Percentiles rank a stretch among this genome's conserved stretches.
Conservation (phyloP, 2,113 vertebrate genomes). For the Tetrao urogallus region DNA sequence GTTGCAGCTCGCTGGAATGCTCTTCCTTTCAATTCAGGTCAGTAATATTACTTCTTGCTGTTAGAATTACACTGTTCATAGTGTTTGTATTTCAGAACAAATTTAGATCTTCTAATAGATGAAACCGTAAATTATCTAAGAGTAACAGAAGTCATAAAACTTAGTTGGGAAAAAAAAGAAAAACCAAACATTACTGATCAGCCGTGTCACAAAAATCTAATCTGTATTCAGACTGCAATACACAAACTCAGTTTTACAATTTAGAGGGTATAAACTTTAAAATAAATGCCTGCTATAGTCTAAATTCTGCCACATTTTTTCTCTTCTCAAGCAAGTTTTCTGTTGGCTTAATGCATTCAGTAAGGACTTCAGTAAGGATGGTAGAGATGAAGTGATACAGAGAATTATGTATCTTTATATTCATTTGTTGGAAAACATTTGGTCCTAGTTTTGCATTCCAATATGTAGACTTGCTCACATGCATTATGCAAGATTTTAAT, state of each 20-base stretch:
- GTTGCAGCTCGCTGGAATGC: neutral
- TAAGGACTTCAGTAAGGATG: neutral
- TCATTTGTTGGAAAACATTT: rapidly evolving
- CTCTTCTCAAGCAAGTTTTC: neutral
- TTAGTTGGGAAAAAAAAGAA: neutral
- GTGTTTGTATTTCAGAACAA: neutral
- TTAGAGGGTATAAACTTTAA: neutral
- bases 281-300: neutral
- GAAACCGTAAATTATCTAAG: neutral
- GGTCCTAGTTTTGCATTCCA: neutral
- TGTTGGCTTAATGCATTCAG: neutral
- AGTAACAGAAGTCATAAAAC: neutral
- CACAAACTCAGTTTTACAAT: neutral
- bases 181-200: neutral
- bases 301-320: neutral
- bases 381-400: neutral
- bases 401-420: neutral
- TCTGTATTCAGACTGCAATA: neutral
- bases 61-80: neutral
- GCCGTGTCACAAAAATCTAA: neutral
- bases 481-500: neutral
- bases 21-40: neutral
- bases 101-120: neutral
- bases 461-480: neutral
- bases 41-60: neutral